Conservation (phyloP, 2,888 invertebrate genomes). For the Andricus curvator region DNA sequence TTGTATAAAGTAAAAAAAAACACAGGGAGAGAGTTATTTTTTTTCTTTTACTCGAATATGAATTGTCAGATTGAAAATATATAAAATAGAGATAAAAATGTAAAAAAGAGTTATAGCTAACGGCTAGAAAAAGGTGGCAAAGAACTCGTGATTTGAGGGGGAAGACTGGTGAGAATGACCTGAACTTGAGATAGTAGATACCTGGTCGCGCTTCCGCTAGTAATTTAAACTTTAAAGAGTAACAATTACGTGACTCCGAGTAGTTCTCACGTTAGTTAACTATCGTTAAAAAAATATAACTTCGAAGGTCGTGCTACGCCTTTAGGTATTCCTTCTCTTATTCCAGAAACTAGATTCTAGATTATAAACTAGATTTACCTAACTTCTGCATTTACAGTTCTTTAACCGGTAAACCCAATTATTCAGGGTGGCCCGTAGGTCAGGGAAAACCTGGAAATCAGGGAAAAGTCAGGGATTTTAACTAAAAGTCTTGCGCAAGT, state of each 20-base stretch:
- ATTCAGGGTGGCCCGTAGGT: no score
- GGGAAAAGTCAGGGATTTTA: no score
- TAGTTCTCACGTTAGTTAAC: slow-evolving; percentile 54
- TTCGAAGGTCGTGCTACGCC: slow-evolving; percentile 21
- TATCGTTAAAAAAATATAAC: slow-evolving; percentile 26
- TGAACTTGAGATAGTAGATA: slow-evolving; percentile 60
- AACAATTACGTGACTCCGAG: slow-evolving; percentile 52
- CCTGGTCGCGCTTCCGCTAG: slow-evolving; percentile 48
- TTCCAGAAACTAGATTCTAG: slow-evolving; percentile 13
- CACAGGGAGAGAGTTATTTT: no score
- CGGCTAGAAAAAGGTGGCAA: neutral
- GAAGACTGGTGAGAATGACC: slow-evolving; percentile 65
- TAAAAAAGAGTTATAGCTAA: neutral
- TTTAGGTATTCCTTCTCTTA: slow-evolving; percentile 45
- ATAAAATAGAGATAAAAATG: neutral
- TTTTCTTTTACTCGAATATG: no score
- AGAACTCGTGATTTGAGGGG: neutral
- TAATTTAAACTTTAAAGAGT: slow-evolving; percentile 54
- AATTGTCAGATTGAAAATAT: no score
- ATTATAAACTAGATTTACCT: slow-evolving; percentile 8
- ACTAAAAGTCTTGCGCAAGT: no score
- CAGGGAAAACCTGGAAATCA: no score
- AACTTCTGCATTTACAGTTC: slow-evolving; percentile 22
- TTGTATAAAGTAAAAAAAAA: no score
- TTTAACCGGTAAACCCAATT: slow-evolving; percentile 32